Evolutionary conservation across 2,888 invertebrate genomes (phyloP).

Genomic region (Lumbricus terrestris): DNA sequence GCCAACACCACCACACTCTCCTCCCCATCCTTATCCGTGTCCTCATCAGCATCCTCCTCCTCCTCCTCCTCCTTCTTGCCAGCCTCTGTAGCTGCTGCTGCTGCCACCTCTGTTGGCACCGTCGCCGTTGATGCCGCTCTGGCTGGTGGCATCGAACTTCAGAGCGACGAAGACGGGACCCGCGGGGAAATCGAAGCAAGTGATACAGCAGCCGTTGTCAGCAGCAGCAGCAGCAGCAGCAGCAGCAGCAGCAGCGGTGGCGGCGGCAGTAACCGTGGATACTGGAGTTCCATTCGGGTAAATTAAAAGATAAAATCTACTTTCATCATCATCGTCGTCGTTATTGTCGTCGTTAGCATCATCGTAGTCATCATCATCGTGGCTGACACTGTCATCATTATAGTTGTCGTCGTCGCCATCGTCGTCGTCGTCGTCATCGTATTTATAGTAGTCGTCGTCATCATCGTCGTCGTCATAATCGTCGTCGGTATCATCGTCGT

Average conservation of each 20-base stretch:
- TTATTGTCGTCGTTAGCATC: too few relatives aligned
- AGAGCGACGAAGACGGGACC: not conserved
- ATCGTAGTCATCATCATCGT: too few relatives aligned
- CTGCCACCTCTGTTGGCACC: not conserved
- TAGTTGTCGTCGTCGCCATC: too few relatives aligned
- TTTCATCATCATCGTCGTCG: not conserved
- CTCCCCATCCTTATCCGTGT: not conserved
- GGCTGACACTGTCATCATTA: too few relatives aligned
- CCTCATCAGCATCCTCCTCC: not conserved
- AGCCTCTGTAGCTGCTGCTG: not conserved
- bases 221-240: not conserved
- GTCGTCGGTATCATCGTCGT: too few relatives aligned
- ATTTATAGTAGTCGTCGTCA: too few relatives aligned
- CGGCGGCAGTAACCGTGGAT: slow-evolving; percentile 9
- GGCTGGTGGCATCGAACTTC: not conserved
- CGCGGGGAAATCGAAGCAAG: not conserved
- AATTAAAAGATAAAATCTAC: not conserved
- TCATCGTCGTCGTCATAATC: too few relatives aligned
- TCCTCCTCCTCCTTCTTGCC: not conserved
- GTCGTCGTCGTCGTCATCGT: too few relatives aligned
- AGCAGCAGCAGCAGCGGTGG: not conserved
- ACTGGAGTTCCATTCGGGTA: slow-evolving; percentile 24
- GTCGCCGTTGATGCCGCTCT: not conserved
- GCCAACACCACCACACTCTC: not conserved
- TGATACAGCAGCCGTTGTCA: not conserved